Percentiles rank a stretch among this genome's conserved stretches.
phyloP scores from a whole-genome alignment of 2,888 invertebrate species.

The Arctia plantaginis region DNA sequence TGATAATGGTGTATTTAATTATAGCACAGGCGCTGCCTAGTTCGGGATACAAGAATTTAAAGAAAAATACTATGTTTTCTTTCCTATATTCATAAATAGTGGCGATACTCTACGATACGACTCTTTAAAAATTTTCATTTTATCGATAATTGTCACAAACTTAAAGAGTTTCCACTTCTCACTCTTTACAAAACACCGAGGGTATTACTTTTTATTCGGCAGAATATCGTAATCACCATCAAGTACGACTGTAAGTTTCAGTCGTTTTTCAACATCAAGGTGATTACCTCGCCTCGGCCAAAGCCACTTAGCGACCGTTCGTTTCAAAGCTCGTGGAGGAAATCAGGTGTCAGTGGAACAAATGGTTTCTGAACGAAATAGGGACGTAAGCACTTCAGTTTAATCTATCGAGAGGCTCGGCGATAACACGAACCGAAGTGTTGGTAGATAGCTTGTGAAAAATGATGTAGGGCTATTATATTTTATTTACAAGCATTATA shows the following conservation, averaged over 20 bases:
- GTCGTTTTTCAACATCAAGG: background rate
- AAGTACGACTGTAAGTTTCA: background rate
- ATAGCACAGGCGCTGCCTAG: too few relatives aligned
- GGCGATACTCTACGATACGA: too few relatives aligned
- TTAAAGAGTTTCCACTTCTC: background rate
- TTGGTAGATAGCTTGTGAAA: slow-evolving; percentile 9
- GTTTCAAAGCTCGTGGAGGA: slow-evolving; percentile 15
- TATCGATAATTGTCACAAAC: too few relatives aligned
- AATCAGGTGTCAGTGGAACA: slow-evolving; percentile 34
- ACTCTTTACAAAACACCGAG: background rate
- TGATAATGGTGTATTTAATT: too few relatives aligned
- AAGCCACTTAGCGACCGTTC: slow-evolving; percentile 13
- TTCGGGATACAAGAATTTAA: too few relatives aligned
- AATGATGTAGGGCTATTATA: background rate
- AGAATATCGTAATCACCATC: background rate
- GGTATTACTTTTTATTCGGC: background rate
- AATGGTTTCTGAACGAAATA: slow-evolving; percentile 32
- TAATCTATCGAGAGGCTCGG: slow-evolving; percentile 29
- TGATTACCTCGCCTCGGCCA: slow-evolving; percentile 11
- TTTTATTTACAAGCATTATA: background rate
- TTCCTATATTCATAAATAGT: too few relatives aligned
- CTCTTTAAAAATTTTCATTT: too few relatives aligned
- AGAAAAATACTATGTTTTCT: too few relatives aligned
- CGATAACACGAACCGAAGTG: slow-evolving; percentile 13
- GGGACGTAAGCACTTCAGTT: slow-evolving; percentile 27